These are phyloP conservation scores for Orthosia gothica DNA, from an alignment of 2,888 invertebrate species.

Conservation along the genomic window DNA sequence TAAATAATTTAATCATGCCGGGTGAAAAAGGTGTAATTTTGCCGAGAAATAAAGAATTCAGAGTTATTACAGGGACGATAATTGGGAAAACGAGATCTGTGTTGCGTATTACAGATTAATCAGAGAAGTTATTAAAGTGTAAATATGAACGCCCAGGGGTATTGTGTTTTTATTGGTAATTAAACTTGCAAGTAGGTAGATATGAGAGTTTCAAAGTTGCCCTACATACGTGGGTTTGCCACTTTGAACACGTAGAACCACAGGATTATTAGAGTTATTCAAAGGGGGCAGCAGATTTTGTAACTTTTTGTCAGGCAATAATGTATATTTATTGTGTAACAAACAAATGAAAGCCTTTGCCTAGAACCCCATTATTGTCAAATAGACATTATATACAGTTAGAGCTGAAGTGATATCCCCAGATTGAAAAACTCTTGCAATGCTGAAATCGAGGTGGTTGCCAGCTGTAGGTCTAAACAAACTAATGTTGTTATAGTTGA, in stretches of 20 bases:
- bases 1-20: conserved; percentile 44
- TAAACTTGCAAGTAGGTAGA: background rate
- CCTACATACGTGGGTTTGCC: too few relatives aligned
- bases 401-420: background rate
- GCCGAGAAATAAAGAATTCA: conserved; percentile 37
- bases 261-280: background rate
- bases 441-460: background rate
- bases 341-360: background rate
- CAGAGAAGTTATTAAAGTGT: conserved; percentile 6
- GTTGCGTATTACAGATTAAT: conserved; percentile 8
- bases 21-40: conserved; percentile 15
- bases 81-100: conserved; percentile 43
- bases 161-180: background rate
- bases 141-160: background rate
- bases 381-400: background rate
- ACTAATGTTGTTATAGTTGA: background rate
- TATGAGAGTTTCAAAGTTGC: too few relatives aligned
- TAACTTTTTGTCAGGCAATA: too few relatives aligned
- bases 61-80: conserved; percentile 45
- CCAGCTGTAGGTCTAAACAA: background rate
- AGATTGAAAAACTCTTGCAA: background rate
- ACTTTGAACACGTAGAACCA: background rate
- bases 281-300: background rate
- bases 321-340: too few relatives aligned
- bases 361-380: background rate